Evolutionary conservation across 2,113 vertebrate genomes (phyloP).

Genomic region (Eptatretus burgeri): DNA sequence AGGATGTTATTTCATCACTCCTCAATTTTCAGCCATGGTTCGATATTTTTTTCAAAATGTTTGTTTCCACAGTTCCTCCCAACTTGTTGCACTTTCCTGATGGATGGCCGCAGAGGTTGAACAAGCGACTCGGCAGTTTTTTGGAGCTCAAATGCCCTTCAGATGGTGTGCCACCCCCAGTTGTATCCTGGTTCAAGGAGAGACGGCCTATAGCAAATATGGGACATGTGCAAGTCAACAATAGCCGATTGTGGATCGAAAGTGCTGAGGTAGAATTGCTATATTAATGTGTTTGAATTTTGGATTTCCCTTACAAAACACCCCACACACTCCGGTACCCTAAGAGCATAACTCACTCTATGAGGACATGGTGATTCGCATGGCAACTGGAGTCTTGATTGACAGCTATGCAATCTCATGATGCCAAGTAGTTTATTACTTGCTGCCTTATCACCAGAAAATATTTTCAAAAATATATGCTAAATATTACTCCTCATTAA

Average conservation of each 20-base stretch:
- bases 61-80: conserved; percentile 34
- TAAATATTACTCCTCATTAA: too few relatives aligned
- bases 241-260: conserved; percentile 20
- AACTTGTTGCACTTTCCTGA: conserved; percentile 41
- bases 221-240: conserved; percentile 20
- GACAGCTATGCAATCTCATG: too few relatives aligned
- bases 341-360: too few relatives aligned
- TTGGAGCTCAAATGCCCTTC: conserved; percentile 45
- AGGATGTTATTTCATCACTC: neutral
- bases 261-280: conserved; percentile 31
- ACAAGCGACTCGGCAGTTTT: conserved; percentile 22
- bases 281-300: too few relatives aligned
- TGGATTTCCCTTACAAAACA: too few relatives aligned
- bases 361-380: too few relatives aligned
- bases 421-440: too few relatives aligned
- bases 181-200: conserved; percentile 72
- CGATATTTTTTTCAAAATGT: conserved; percentile 6
- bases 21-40: neutral
- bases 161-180: conserved; percentile 51
- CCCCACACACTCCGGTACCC: too few relatives aligned
- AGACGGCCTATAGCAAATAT: conserved; percentile 19
- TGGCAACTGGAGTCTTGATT: too few relatives aligned
- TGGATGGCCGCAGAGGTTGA: conserved; percentile 29
- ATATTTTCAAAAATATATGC: too few relatives aligned
- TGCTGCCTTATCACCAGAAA: too few relatives aligned